phyloP scores from a whole-genome alignment of 1,140 invertebrate species.

The Micrasema longulum region DNA sequence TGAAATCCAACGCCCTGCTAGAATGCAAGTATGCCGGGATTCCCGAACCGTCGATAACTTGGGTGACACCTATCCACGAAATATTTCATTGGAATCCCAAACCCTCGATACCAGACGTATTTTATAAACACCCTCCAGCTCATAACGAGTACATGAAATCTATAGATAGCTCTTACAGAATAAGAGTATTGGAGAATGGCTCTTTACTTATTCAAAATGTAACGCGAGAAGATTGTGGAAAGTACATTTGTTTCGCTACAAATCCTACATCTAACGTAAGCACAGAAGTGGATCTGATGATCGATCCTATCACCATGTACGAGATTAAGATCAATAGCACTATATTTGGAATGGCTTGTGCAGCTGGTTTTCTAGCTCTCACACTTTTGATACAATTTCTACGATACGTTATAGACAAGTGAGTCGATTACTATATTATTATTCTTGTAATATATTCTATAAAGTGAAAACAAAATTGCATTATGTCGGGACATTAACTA shows the following conservation, averaged over 20 bases:
- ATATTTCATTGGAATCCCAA: conserved; percentile 82
- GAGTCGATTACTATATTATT: conserved; percentile 58
- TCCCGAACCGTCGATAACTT: conserved; percentile 83
- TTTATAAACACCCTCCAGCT: conserved; percentile 73
- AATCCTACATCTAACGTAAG: conserved; percentile 85
- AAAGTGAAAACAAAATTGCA: neutral
- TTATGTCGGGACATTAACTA: neutral
- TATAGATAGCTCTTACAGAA: conserved; percentile 66
- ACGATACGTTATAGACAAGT: conserved; percentile 78
- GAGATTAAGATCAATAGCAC: conserved; percentile 87
- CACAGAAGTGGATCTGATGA: conserved; percentile 77
- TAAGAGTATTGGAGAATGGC: conserved; percentile 69
- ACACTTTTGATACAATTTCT: conserved; percentile 84
- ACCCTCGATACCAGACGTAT: conserved; percentile 72
- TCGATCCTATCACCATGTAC: conserved; percentile 85
- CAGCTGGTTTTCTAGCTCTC: conserved; percentile 81
- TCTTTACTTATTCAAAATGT: conserved; percentile 69
- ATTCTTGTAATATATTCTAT: no score
- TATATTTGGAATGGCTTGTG: conserved; percentile 82
- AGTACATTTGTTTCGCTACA: conserved; percentile 87
- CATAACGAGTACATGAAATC: conserved; percentile 68
- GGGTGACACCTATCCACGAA: conserved; percentile 82
- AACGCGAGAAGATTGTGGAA: conserved; percentile 83
- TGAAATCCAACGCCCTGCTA: conserved; percentile 76
- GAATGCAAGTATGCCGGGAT: conserved; percentile 84